phyloP scores from a whole-genome alignment of 1,140 invertebrate species.

The Bacillus rossius region DNA sequence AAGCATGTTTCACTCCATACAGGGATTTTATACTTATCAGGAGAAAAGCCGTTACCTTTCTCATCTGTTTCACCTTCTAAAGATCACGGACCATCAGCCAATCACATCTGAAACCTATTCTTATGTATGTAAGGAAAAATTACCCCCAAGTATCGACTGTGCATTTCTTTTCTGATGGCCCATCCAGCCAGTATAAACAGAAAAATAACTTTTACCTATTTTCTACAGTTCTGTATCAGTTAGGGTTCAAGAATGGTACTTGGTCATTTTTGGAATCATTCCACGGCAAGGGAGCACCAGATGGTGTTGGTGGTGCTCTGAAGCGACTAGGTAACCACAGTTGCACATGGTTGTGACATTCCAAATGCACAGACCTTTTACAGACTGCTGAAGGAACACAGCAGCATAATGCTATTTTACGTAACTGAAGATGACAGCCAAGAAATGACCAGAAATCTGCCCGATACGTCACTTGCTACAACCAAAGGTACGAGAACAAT shows the following conservation, averaged over 20 bases:
- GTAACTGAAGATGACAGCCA: not conserved
- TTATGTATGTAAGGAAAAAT: constrained; percentile 28
- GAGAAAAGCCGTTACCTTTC: constrained; percentile 23
- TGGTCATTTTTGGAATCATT: constrained; percentile 30
- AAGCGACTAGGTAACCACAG: constrained; percentile 10
- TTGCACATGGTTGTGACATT: constrained; percentile 4
- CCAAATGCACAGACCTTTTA: not conserved
- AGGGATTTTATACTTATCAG: constrained; percentile 26
- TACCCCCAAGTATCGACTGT: constrained; percentile 17
- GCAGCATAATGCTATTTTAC: constrained; percentile 7
- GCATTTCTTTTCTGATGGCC: constrained; percentile 23
- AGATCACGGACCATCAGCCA: constrained; percentile 33
- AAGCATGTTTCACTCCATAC: constrained; percentile 36
- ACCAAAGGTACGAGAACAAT: too few relatives aligned
- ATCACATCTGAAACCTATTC: constrained; percentile 34
- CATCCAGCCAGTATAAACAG: constrained; percentile 26
- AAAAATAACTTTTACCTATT: constrained; percentile 16
- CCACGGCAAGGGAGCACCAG: constrained; percentile 28
- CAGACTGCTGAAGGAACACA: constrained; percentile 1
- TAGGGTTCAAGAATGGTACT: constrained; percentile 12
- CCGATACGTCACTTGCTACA: too few relatives aligned
- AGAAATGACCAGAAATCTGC: not conserved
- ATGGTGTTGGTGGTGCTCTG: constrained; percentile 23
- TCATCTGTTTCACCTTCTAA: constrained; percentile 36
- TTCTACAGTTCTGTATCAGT: constrained; percentile 5